phyloP scores from a whole-genome alignment of 2,888 invertebrate species.

The Pheosia tremula region DNA sequence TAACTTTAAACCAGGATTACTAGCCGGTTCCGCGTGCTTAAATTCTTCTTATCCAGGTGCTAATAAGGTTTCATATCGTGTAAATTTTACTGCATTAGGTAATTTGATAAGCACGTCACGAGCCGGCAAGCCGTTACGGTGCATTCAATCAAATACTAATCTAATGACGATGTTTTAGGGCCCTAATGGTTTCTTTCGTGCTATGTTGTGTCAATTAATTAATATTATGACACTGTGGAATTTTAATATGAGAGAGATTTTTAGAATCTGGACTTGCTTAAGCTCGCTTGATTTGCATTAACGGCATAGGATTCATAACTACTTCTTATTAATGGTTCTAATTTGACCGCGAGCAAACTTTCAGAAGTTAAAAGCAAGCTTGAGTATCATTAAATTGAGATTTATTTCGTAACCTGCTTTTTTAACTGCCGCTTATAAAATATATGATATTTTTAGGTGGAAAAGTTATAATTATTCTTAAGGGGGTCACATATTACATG shows the following conservation, averaged over 20 bases:
- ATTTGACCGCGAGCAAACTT: background rate
- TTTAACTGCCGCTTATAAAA: background rate
- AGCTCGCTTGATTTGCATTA: background rate
- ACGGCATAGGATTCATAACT: background rate
- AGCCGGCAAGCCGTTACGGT: conserved; percentile 36
- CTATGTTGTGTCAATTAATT: background rate
- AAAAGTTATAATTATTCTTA: too few relatives aligned
- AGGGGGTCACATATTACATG: too few relatives aligned
- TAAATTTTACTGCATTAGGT: conserved; percentile 26
- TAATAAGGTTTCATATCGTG: conserved; percentile 29
- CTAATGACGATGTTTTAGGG: conserved; percentile 56
- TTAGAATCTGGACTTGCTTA: too few relatives aligned
- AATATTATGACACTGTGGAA: too few relatives aligned
- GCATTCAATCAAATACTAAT: conserved; percentile 54
- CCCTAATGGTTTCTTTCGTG: conserved; percentile 37
- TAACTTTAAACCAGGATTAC: conserved; percentile 33
- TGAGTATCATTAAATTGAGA: conserved; percentile 14
- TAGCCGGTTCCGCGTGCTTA: conserved; percentile 18
- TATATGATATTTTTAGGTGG: background rate
- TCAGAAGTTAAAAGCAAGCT: background rate
- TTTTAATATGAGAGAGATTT: too few relatives aligned
- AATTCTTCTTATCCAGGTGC: conserved; percentile 21
- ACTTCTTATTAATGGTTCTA: background rate
- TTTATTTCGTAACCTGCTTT: conserved; percentile 12
- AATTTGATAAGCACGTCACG: conserved; percentile 56